Conservation (phyloP, 2,888 invertebrate genomes). For the Brachylomia viminalis region DNA sequence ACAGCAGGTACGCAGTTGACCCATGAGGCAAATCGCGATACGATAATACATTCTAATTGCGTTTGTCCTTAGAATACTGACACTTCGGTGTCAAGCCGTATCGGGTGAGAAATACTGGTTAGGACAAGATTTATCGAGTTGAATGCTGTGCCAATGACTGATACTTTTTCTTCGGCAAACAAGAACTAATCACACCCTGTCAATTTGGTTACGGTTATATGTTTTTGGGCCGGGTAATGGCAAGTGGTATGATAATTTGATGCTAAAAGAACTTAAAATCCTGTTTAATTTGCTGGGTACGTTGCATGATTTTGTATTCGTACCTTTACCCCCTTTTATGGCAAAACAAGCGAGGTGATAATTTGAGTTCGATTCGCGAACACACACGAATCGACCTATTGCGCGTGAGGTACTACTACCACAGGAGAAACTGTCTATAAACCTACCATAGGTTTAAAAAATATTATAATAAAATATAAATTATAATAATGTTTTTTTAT, state of each 20-base stretch:
- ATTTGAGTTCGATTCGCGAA: neutral
- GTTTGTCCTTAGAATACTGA: slow-evolving; percentile 37
- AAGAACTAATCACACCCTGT: slow-evolving; percentile 25
- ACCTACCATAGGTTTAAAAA: too few relatives aligned
- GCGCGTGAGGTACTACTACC: neutral
- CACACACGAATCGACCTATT: neutral
- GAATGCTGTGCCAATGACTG: slow-evolving; percentile 9
- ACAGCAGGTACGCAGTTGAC: slow-evolving; percentile 16
- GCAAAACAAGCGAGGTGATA: slow-evolving; percentile 20
- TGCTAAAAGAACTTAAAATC: slow-evolving; percentile 37
- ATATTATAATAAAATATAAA: too few relatives aligned
- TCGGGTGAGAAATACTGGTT: slow-evolving; percentile 16
- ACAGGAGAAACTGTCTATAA: neutral
- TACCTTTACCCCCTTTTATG: slow-evolving; percentile 3
- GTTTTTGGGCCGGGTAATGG: slow-evolving; percentile 21
- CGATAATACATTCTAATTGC: slow-evolving; percentile 49
- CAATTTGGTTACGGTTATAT: slow-evolving; percentile 20
- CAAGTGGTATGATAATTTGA: slow-evolving; percentile 8
- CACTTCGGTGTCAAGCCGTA: slow-evolving; percentile 28
- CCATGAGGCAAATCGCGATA: slow-evolving; percentile 28
- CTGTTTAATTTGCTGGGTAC: slow-evolving; percentile 7
- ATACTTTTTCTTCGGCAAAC: slow-evolving; percentile 19
- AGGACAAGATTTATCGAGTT: slow-evolving; percentile 27
- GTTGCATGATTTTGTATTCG: neutral
- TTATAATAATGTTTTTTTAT: too few relatives aligned